Conservation (phyloP, 2,113 vertebrate species). For the Ictalurus furcatus region DNA sequence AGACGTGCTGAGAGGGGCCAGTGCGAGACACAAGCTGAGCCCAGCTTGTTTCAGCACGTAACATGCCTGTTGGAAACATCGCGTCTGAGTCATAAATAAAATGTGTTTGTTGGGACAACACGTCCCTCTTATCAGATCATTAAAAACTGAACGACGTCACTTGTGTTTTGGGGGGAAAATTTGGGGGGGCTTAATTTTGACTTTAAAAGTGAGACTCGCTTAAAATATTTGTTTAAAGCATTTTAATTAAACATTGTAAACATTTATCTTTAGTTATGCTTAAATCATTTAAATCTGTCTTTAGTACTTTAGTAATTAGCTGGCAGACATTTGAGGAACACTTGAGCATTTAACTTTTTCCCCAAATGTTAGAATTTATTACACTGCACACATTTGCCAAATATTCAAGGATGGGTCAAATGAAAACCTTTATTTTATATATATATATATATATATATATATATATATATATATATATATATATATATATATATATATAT, state of each 20-base stretch:
- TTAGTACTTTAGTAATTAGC: neutral
- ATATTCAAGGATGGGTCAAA: neutral
- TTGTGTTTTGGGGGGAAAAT: neutral
- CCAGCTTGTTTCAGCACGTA: slow-evolving; percentile 35
- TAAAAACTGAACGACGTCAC: neutral
- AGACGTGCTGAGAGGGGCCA: neutral
- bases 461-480: no score
- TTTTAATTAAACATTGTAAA: neutral
- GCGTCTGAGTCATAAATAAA: slow-evolving; percentile 10
- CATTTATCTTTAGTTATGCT: neutral
- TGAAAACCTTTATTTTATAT: neutral
- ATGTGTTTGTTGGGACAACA: neutral
- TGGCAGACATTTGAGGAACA: neutral
- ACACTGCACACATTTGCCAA: neutral
- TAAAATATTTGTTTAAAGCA: neutral
- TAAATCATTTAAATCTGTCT: neutral
- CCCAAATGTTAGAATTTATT: neutral
- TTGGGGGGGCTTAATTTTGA: neutral
- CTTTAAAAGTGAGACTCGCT: neutral
- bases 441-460: no score
- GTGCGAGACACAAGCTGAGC: neutral
- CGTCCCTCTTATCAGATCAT: neutral
- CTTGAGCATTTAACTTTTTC: neutral
- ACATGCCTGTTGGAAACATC: neutral
- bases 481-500: no score